A percentile compares a stretch with the other conserved stretches of the same genome.
Evolutionary conservation across 64 coral and sea anemone genomes (phyloP).

Genomic region (Catalaphyllia jardinei): DNA sequence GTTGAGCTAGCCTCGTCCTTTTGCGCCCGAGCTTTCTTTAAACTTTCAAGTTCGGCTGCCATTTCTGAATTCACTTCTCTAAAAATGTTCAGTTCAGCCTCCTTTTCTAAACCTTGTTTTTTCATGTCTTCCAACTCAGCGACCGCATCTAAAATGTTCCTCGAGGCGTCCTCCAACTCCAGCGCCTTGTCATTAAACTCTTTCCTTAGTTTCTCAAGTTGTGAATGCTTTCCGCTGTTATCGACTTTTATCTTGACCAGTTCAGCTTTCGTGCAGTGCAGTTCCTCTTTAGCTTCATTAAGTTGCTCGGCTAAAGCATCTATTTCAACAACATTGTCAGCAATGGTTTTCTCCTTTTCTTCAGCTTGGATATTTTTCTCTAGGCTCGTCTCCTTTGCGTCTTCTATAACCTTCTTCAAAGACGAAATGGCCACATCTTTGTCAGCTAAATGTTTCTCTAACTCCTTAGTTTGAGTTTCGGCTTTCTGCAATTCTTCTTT

Average conservation of each 20-base stretch:
- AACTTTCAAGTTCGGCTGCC: slow-evolving; percentile 2
- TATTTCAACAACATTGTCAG: not conserved
- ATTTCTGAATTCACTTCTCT: slow-evolving; percentile 2
- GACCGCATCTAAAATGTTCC: not conserved
- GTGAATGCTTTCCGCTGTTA: not conserved
- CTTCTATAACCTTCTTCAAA: slow-evolving; percentile 8
- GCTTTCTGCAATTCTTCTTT: slow-evolving; percentile 57
- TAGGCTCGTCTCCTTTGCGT: not conserved
- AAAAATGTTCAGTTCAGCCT: not conserved
- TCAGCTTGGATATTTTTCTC: not conserved
- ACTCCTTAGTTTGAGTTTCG: not conserved
- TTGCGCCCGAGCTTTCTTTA: not conserved
- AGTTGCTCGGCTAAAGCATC: not conserved
- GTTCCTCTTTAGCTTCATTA: not conserved
- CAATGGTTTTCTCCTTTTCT: not conserved
- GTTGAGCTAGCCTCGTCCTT: not conserved
- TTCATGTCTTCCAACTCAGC: slow-evolving; percentile 12
- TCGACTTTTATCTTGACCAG: not conserved
- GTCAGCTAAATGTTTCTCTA: not conserved
- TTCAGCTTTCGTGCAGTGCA: not conserved
- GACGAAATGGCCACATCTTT: slow-evolving; percentile 21
- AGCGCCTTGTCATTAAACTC: not conserved
- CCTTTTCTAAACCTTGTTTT: slow-evolving; percentile 2
- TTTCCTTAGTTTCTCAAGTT: not conserved
- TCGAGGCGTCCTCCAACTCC: slow-evolving; percentile 6